Conservation (phyloP, 2,113 vertebrate species). For the Alaudala cheleensis region DNA sequence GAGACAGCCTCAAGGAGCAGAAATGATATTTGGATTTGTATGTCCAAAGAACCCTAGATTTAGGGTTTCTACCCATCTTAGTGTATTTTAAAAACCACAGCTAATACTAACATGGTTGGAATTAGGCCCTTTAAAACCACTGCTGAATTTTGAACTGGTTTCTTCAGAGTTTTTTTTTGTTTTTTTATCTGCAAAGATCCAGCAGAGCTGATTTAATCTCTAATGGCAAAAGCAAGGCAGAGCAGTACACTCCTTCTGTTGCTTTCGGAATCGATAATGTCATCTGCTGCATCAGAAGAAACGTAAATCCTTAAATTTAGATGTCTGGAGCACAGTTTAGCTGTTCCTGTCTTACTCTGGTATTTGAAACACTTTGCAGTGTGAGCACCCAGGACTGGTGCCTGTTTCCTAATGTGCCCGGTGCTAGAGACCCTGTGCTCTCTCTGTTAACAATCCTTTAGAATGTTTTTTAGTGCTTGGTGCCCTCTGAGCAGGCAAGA, state of each 20-base stretch:
- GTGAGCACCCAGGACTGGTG: neutral
- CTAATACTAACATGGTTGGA: neutral
- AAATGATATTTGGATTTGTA: neutral
- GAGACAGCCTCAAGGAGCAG: neutral
- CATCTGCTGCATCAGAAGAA: neutral
- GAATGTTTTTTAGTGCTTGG: neutral
- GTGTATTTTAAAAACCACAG: neutral
- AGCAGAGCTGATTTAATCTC: neutral
- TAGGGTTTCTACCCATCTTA: neutral
- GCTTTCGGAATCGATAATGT: constrained; percentile 17
- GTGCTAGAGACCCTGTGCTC: neutral
- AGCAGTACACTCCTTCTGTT: neutral
- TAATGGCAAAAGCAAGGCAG: constrained; percentile 27
- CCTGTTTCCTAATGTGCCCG: neutral
- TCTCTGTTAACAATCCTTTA: neutral
- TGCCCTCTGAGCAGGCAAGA: neutral
- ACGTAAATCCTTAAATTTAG: neutral
- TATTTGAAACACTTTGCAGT: neutral
- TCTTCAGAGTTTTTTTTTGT: neutral
- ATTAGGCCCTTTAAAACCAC: neutral
- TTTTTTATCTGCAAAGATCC: neutral
- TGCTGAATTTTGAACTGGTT: neutral
- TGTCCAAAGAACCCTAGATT: neutral
- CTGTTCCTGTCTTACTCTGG: neutral
- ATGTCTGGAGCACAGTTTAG: constrained; percentile 11